These are phyloP conservation scores for Fragum whitleyi DNA, from an alignment of 2,888 invertebrate genomes.

Conservation along the genomic window DNA sequence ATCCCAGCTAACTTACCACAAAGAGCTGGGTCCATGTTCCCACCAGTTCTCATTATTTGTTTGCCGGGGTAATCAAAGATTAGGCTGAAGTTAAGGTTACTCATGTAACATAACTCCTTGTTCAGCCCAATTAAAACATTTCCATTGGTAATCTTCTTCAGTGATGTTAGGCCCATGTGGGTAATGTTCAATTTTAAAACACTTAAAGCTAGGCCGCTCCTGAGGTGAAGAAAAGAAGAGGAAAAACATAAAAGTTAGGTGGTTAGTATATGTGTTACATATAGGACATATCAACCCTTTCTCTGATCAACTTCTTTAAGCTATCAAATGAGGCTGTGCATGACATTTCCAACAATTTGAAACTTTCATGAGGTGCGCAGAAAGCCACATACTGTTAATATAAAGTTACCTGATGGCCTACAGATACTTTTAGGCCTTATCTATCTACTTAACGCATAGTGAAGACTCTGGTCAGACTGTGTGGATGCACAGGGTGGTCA, in stretches of 20 bases:
- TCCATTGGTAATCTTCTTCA: constrained; percentile 94
- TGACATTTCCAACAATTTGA: too few species aligned
- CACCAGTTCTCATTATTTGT: neutral
- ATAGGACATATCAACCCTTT: constrained; percentile 5
- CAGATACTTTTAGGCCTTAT: too few species aligned
- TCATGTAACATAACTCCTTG: constrained; percentile 91
- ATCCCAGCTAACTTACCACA: constrained; percentile 36
- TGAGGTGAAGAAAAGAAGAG: constrained; percentile 32
- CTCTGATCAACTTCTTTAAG: constrained; percentile 4
- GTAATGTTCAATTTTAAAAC: constrained; percentile 87
- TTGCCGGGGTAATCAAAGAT: constrained; percentile 24
- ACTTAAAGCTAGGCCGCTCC: constrained; percentile 51
- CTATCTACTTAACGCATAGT: too few species aligned
- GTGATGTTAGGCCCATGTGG: constrained; percentile 92
- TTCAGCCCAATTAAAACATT: constrained; percentile 95
- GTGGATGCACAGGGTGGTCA: too few species aligned
- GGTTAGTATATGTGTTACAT: constrained; percentile 27
- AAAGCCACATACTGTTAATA: too few species aligned
- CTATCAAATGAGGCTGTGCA: too few species aligned
- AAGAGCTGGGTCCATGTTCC: constrained; percentile 7
- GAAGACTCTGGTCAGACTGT: too few species aligned
- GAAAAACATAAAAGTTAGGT: constrained; percentile 20
- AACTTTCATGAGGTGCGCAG: too few species aligned
- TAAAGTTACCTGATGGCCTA: too few species aligned
- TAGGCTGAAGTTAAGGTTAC: constrained; percentile 22